These are phyloP conservation scores for Gephyroberyx darwinii DNA, from an alignment of 2,797 vertebrate genomes.

Conservation along the genomic window DNA sequence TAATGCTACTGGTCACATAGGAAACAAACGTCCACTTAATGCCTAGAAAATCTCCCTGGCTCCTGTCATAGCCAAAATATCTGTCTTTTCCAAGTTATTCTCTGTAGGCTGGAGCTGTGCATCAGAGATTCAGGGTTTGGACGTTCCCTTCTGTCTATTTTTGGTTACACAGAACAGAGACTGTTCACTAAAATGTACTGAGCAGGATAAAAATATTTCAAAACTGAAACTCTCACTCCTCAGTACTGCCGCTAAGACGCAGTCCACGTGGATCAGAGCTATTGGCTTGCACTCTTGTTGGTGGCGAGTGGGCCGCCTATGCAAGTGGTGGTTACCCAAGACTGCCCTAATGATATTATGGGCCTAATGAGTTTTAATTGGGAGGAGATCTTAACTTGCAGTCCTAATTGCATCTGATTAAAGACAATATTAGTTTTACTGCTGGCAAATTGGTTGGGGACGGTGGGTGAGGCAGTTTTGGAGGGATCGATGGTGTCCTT, in stretches of 20 bases:
- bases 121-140: slow-evolving; percentile 1
- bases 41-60: background rate
- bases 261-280: slow-evolving; percentile 25
- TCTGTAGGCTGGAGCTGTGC: background rate
- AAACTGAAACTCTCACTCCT: slow-evolving; percentile 7
- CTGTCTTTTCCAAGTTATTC: slow-evolving; percentile 15
- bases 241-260: slow-evolving; percentile 7
- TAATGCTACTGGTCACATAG: background rate
- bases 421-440: slow-evolving; percentile 88
- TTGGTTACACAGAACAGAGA: background rate
- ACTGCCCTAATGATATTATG: slow-evolving; percentile 82
- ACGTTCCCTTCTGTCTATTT: slow-evolving; percentile 14
- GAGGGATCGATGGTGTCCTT: slow-evolving; percentile 77
- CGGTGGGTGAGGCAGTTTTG: slow-evolving; percentile 57
- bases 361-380: slow-evolving; percentile 87
- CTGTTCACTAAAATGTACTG: slow-evolving; percentile 5
- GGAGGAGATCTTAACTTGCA: slow-evolving; percentile 86
- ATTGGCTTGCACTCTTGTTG: slow-evolving; percentile 57
- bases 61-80: background rate
- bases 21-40: background rate
- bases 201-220: background rate
- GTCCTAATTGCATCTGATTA: slow-evolving; percentile 88
- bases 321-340: slow-evolving; percentile 76
- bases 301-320: slow-evolving; percentile 57
- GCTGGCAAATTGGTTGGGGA: slow-evolving; percentile 79